Evolutionary conservation across 2,888 invertebrate species (phyloP).

Genomic region (Rhodophaea formosa): DNA sequence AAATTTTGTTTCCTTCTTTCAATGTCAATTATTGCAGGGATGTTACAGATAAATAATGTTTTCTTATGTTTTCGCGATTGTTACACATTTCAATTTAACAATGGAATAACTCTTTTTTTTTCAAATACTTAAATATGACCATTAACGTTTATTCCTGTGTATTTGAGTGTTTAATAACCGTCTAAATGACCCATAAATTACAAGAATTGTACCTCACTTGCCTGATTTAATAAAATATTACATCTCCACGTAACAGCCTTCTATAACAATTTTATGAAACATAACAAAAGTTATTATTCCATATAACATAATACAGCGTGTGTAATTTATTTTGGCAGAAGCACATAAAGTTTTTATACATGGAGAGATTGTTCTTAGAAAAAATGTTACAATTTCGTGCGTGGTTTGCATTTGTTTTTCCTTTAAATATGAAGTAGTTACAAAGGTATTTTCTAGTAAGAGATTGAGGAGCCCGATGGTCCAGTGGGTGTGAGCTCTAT

Average conservation of each 20-base stretch:
- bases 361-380: background rate
- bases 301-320: conserved; percentile 25
- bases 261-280: conserved; percentile 28
- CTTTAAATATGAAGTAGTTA: too few species aligned
- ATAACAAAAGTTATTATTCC: conserved; percentile 29
- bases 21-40: too few species aligned
- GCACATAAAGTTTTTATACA: conserved; percentile 19
- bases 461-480: too few species aligned
- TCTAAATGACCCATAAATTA: background rate
- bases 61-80: too few species aligned
- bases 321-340: conserved; percentile 28
- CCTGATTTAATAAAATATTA: conserved; percentile 5
- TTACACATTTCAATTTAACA: too few species aligned
- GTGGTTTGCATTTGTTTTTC: background rate
- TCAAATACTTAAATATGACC: too few species aligned
- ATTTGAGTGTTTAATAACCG: background rate
- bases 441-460: too few species aligned
- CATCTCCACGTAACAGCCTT: background rate
- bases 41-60: too few species aligned
- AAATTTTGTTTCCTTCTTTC: too few species aligned
- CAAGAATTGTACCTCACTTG: background rate
- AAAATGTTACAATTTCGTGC: background rate
- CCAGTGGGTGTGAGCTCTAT: too few species aligned
- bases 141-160: too few species aligned
- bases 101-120: too few species aligned